A percentile compares a stretch with the other conserved stretches of the same genome.
Conservation (phyloP, 2,797 vertebrate species). For the Crypturellus tataupa region DNA sequence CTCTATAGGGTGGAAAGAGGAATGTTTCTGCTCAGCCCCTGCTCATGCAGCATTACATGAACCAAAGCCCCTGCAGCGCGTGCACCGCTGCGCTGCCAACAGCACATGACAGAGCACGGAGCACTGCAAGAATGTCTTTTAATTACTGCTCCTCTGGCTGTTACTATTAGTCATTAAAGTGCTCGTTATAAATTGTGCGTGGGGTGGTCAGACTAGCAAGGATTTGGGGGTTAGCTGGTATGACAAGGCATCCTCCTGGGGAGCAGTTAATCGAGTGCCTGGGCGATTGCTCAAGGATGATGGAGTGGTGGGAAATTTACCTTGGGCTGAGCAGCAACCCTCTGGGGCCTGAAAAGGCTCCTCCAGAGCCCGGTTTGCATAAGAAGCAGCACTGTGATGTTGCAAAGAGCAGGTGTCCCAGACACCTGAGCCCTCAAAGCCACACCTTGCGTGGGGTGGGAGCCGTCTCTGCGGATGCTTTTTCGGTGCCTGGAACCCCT, state of each 20-base stretch:
- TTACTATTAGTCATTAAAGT: background rate
- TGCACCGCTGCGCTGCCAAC: background rate
- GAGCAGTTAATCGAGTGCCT: background rate
- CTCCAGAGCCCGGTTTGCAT: constrained; percentile 18
- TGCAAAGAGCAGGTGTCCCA: constrained; percentile 24
- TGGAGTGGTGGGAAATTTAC: constrained; percentile 29
- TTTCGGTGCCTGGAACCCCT: constrained; percentile 37
- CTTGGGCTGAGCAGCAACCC: background rate
- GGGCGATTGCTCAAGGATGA: constrained; percentile 48
- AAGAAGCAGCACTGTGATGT: background rate
- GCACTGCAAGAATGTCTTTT: background rate
- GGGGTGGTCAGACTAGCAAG: background rate
- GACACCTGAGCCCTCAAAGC: background rate
- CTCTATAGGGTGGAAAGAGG: background rate
- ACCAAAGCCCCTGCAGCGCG: rapidly evolving
- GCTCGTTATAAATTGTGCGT: background rate
- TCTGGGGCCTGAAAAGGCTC: constrained; percentile 35
- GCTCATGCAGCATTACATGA: background rate
- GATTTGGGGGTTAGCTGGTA: background rate
- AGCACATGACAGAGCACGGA: constrained; percentile 27
- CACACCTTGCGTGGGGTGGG: constrained; percentile 13
- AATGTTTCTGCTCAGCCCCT: background rate
- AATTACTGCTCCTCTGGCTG: constrained; percentile 1
- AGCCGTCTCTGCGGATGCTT: background rate
- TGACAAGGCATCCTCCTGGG: constrained; percentile 34